Base-by-base conservation (phyloP, 2,888 invertebrate genomes). In the Erebia palarica region DNA sequence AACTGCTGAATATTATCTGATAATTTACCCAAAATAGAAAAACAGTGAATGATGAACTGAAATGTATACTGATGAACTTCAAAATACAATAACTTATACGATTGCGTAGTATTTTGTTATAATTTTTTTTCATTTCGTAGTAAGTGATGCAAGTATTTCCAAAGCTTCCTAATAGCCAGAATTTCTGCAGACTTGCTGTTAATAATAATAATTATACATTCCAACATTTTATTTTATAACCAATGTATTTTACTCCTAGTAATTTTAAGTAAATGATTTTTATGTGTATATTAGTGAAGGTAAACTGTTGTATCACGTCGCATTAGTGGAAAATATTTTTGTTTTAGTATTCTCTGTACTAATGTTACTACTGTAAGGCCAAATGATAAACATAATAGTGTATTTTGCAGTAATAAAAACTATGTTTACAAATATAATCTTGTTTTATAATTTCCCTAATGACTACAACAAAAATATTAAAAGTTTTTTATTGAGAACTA, bases 341-440 rank as follows among this genome's bases (percentile, higher is more conserved):
- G 86, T 86, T 49, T 83, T 85, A 86, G 84, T 88, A 89, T 87
- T 88, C 84, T 87, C 78, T 89, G 88, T 88, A 90, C 90, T 91
- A 90, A 91, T 92, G 88, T 88, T 89, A 89, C 83, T 89, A 89
- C 83, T 85, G 79, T 91, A 91, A 89, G 91, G 91, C 91, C 91
- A 91, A 92, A 92, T 89, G 88, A 91, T 91, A 92, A 91, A 92
- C 91, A 91, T 89, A 85, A 87, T 84, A 90, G 90, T 92, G 91
- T 92, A 92, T 91, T 92, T 91, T 89, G 58, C 81, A 78, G 83
- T 87, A 89, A 91, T 91, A 91, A 91, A 91, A 88, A 86, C 84
- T 90, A 91, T 89, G 88, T 91, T 91, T 88, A 87, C 86, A 87
- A 65, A 72, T n/a, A 57, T 57, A 9, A 18, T 9, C 57, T 71